Evolutionary conservation across 2,888 invertebrate species (phyloP).

Genomic region (Cryptus armator): DNA sequence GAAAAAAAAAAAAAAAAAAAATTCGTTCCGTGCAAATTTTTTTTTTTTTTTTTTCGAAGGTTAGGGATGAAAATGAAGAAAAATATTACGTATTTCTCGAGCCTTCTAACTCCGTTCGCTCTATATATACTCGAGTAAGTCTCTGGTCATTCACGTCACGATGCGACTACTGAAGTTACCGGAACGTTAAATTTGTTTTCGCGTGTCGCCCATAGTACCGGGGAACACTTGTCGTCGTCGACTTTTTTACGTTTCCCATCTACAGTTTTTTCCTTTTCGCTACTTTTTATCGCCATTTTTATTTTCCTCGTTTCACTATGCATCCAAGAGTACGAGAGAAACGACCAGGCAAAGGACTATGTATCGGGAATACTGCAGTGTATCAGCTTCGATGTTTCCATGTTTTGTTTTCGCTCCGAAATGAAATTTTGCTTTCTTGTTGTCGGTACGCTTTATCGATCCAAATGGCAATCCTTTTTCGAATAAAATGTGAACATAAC

Average conservation of each 20-base stretch:
- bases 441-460: not conserved
- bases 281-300: constrained; percentile 3
- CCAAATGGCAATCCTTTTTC: not conserved
- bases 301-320: constrained; percentile 8
- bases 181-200: constrained; percentile 63
- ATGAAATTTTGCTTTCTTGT: not conserved
- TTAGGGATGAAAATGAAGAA: not conserved
- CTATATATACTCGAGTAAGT: constrained; percentile 32
- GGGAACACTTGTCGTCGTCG: constrained; percentile 44
- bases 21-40: no score
- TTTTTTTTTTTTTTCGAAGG: not conserved
- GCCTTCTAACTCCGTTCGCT: constrained; percentile 28
- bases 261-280: not conserved
- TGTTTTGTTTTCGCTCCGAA: not conserved
- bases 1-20: no score
- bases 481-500: not conserved
- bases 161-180: constrained; percentile 47
- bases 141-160: constrained; percentile 58
- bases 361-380: not conserved
- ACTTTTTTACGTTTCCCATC: constrained; percentile 40
- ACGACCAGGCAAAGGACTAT: not conserved
- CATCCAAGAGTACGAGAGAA: not conserved
- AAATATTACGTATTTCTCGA: not conserved
- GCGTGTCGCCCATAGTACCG: constrained; percentile 45
- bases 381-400: not conserved